Evolutionary conservation across 2,797 vertebrate species (phyloP).

Genomic region (Muraenolepis orangiensis): DNA sequence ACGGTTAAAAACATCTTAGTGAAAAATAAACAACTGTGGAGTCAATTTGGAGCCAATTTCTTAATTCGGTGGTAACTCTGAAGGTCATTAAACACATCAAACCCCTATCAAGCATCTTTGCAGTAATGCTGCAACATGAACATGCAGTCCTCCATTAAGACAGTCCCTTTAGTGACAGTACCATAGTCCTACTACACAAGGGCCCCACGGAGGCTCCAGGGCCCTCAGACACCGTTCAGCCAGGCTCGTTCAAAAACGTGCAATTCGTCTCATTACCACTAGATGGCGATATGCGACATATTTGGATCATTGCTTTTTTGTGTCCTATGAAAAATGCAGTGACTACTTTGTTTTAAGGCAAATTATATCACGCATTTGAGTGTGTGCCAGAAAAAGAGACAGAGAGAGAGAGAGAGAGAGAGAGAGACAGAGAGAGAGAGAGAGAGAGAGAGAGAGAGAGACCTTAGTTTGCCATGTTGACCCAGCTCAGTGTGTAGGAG

Average conservation of each 20-base stretch:
- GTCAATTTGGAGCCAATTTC: neutral
- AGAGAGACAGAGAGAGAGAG: too few relatives aligned
- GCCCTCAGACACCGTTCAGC: neutral
- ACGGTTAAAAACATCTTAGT: neutral
- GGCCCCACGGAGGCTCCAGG: neutral
- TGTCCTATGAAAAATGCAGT: too few relatives aligned
- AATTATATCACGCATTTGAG: too few relatives aligned
- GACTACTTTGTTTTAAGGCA: too few relatives aligned
- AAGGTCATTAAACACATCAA: neutral
- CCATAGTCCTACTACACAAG: neutral
- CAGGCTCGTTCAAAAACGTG: neutral
- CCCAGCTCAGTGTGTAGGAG: constrained; percentile 77
- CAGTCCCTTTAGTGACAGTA: neutral
- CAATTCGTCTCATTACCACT: constrained; percentile 44
- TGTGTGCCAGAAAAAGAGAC: too few relatives aligned
- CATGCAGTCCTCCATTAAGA: neutral
- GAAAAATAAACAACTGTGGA: neutral
- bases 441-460: too few relatives aligned
- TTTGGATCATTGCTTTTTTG: neutral
- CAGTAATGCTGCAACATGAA: neutral
- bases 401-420: too few relatives aligned
- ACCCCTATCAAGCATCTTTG: neutral
- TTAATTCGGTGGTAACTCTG: neutral
- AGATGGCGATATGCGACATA: constrained; percentile 47
- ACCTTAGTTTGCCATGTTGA: constrained; percentile 59